Conservation (phyloP, 2,888 invertebrate species). For the Schizaphis graminum region DNA sequence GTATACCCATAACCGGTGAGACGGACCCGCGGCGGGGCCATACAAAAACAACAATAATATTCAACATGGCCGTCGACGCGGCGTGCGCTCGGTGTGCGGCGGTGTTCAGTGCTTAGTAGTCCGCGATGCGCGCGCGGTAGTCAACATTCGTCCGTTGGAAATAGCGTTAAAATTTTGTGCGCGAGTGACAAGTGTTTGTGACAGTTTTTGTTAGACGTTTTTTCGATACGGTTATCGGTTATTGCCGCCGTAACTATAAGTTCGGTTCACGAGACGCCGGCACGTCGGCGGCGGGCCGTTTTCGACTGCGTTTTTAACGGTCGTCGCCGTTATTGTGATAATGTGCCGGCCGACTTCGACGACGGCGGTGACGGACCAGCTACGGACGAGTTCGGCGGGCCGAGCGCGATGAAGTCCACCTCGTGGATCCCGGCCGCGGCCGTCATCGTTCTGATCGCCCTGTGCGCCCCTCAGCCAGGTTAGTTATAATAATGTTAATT, state of each 20-base stretch:
- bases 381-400: neutral
- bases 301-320: neutral
- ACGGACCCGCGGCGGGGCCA: neutral
- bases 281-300: neutral
- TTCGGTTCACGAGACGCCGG: neutral
- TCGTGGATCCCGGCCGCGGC: conserved; percentile 9
- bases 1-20: neutral
- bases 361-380: neutral
- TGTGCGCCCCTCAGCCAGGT: conserved; percentile 34
- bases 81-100: neutral
- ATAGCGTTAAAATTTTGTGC: neutral
- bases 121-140: neutral
- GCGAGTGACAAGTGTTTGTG: neutral
- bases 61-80: conserved; percentile 43
- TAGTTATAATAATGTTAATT: neutral
- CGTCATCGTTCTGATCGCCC: neutral
- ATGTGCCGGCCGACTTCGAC: conserved; percentile 10
- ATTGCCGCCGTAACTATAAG: neutral
- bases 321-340: conserved; percentile 3
- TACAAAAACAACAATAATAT: neutral
- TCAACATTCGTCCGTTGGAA: neutral
- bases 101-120: neutral
- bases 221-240: neutral
- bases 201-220: neutral
- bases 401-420: conserved; percentile 21